Evolutionary conservation across 1,140 invertebrate species (phyloP).

Genomic region (Batillaria attramentaria): DNA sequence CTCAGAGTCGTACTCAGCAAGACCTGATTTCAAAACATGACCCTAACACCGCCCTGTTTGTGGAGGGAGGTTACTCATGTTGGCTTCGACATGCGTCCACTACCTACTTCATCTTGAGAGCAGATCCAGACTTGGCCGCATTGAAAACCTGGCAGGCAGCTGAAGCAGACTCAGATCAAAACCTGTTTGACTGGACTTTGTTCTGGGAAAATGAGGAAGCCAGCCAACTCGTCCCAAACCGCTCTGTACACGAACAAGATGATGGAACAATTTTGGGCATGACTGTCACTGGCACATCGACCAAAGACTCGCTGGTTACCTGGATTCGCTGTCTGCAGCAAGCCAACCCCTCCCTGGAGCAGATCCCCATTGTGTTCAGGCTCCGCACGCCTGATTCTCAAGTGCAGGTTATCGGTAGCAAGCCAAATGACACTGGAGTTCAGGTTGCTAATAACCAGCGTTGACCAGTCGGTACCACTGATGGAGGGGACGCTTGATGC

Average conservation of each 20-base stretch:
- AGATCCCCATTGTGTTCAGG: slow-evolving; percentile 87
- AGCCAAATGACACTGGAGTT: slow-evolving; percentile 22
- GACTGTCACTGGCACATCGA: slow-evolving; percentile 85
- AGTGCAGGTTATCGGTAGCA: slow-evolving; percentile 43
- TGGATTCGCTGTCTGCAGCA: slow-evolving; percentile 92
- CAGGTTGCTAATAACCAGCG: too few species aligned
- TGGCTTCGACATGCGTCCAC: slow-evolving; percentile 84
- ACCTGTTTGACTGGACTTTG: slow-evolving; percentile 52
- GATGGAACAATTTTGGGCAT: slow-evolving; percentile 92
- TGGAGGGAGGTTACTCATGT: slow-evolving; percentile 90
- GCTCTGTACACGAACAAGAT: slow-evolving; percentile 89
- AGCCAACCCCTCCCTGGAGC: slow-evolving; percentile 82
- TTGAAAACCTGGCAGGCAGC: slow-evolving; percentile 67
- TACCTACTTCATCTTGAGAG: slow-evolving; percentile 89
- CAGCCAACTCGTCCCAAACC: slow-evolving; percentile 67
- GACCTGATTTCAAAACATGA: slow-evolving; percentile 82
- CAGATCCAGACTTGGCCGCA: slow-evolving; percentile 74
- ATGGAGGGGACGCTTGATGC: too few species aligned
- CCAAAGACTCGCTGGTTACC: slow-evolving; percentile 86
- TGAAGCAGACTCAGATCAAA: slow-evolving; percentile 40
- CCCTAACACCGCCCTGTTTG: slow-evolving; percentile 81
- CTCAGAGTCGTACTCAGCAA: slow-evolving; percentile 85
- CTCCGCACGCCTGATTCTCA: slow-evolving; percentile 72
- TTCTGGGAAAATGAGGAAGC: slow-evolving; percentile 58
- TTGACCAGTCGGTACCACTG: too few species aligned